Percentiles rank a stretch among this genome's conserved stretches.
These are phyloP conservation scores for Scaptomyza reducta DNA, from an alignment of 2,888 invertebrate genomes.

Conservation along the genomic window DNA sequence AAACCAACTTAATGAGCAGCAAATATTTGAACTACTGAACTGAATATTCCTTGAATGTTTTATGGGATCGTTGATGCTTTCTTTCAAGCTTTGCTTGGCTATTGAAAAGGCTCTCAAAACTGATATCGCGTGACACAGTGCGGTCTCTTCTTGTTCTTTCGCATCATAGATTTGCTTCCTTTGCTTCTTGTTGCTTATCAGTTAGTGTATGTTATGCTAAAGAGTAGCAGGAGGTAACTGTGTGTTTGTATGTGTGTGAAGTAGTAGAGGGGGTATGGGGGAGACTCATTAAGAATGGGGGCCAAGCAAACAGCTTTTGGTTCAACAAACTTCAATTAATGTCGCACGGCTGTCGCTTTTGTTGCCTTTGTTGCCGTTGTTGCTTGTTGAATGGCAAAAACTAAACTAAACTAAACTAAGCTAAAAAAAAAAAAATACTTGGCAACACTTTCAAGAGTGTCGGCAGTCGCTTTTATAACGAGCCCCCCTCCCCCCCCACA, in stretches of 20 bases:
- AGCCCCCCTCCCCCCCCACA: constrained; percentile 29
- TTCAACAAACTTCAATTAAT: constrained; percentile 79
- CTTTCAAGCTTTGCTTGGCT: no score
- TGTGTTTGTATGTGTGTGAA: not conserved
- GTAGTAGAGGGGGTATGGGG: not conserved
- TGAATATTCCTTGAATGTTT: no score
- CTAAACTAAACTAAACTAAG: constrained; percentile 17
- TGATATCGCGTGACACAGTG: not conserved
- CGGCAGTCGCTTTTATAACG: constrained; percentile 55
- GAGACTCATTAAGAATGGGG: constrained; percentile 35
- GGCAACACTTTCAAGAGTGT: constrained; percentile 72
- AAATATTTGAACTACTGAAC: no score
- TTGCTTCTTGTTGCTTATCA: constrained; percentile 14
- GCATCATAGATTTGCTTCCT: not conserved
- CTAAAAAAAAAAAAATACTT: constrained; percentile 22
- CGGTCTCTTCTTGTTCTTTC: not conserved
- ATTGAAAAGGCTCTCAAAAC: not conserved
- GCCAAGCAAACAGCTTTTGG: constrained; percentile 72
- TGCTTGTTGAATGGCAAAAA: constrained; percentile 62
- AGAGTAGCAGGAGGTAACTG: no score
- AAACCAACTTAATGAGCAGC: no score
- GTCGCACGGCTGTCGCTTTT: constrained; percentile 65
- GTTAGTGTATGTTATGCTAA: constrained; percentile 19
- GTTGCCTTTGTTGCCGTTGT: constrained; percentile 42
- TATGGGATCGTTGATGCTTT: no score